Percentiles rank a stretch among this genome's conserved stretches.
phyloP scores from a whole-genome alignment of 1,140 invertebrate genomes.

The Druon quercuslanigerum region DNA sequence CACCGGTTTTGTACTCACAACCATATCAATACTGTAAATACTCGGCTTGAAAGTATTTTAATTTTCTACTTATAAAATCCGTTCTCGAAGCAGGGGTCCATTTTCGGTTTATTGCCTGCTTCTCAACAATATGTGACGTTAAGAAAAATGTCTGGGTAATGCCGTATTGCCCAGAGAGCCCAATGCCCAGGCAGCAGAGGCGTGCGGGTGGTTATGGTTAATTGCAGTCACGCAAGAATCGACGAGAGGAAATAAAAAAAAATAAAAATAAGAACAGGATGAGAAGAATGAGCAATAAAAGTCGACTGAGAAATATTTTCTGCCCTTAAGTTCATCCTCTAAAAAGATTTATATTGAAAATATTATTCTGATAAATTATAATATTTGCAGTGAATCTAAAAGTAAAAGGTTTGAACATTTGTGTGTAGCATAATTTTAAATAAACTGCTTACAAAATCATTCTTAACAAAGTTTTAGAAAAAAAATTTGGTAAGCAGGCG shows the following conservation, averaged over 20 bases:
- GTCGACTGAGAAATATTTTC: not conserved
- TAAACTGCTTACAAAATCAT: no score
- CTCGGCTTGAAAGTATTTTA: no score
- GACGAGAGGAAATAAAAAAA: slow-evolving; percentile 37
- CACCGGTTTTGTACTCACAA: no score
- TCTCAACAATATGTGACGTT: not conserved
- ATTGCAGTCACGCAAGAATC: slow-evolving; percentile 56
- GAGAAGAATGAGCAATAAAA: slow-evolving; percentile 5
- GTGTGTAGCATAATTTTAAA: no score
- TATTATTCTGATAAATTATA: not conserved
- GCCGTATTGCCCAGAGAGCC: not conserved
- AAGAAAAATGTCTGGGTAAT: not conserved
- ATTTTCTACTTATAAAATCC: not conserved
- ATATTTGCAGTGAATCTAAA: no score
- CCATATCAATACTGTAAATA: no score
- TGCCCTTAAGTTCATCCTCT: not conserved
- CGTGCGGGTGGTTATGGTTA: slow-evolving; percentile 42
- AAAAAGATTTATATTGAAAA: not conserved
- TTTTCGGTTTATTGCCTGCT: not conserved
- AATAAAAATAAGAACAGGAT: slow-evolving; percentile 32
- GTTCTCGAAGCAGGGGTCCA: not conserved
- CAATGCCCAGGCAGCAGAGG: not conserved
- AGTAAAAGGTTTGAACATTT: no score
- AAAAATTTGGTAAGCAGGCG: no score
- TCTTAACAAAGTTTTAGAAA: no score